Evolutionary conservation across 2,888 invertebrate species (phyloP).

Genomic region (Cephus spinipes): DNA sequence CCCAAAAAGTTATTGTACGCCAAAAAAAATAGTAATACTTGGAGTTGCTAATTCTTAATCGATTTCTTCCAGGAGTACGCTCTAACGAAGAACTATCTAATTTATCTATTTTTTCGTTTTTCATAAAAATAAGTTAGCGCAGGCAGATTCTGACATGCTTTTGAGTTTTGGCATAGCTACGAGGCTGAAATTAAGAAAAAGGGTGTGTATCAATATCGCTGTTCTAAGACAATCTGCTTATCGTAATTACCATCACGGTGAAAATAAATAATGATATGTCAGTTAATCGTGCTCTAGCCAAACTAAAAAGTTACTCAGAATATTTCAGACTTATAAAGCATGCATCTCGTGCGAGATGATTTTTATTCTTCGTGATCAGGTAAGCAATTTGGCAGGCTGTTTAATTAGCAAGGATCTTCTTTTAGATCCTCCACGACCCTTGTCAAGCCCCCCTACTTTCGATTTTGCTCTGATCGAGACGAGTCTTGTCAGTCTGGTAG

Average conservation of each 20-base stretch:
- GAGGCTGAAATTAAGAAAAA: background rate
- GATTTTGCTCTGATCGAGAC: slow-evolving; percentile 26
- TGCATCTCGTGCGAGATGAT: background rate
- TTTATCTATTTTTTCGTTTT: slow-evolving; percentile 14
- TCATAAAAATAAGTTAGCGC: slow-evolving; percentile 32
- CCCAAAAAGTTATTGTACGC: too few species aligned
- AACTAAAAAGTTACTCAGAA: slow-evolving; percentile 40
- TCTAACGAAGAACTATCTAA: slow-evolving; percentile 23
- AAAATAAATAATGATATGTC: background rate
- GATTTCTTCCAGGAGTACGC: slow-evolving; percentile 36
- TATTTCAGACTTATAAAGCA: slow-evolving; percentile 43
- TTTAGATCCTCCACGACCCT: background rate
- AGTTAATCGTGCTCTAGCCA: background rate
- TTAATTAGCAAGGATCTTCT: background rate
- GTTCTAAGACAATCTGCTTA: background rate
- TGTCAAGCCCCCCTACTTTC: background rate
- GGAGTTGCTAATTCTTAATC: slow-evolving; percentile 15
- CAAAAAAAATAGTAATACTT: background rate
- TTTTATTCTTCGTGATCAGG: slow-evolving; percentile 27
- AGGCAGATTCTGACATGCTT: slow-evolving; percentile 49
- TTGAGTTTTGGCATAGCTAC: slow-evolving; percentile 11
- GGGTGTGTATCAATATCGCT: background rate
- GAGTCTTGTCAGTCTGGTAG: slow-evolving; percentile 65
- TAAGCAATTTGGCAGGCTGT: slow-evolving; percentile 39
- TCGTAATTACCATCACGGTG: too few species aligned